Evolutionary conservation across 2,797 vertebrate species (phyloP).

Genomic region (Gymnoscopelus microlampas): DNA sequence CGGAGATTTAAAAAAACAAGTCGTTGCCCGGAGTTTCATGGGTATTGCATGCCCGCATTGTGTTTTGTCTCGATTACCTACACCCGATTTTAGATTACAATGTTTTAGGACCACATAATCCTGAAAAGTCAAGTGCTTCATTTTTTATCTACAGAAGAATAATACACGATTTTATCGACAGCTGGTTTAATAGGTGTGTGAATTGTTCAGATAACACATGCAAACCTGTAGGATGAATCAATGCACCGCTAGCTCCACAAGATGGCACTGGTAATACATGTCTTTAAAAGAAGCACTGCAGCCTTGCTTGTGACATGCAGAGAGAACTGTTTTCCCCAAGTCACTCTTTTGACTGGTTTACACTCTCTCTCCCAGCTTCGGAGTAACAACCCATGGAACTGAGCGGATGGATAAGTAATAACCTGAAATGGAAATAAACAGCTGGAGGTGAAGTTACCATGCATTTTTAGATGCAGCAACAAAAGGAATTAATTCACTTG

Average conservation of each 20-base stretch:
- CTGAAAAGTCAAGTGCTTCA: background rate
- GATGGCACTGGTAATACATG: constrained; percentile 80
- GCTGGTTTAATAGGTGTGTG: constrained; percentile 7
- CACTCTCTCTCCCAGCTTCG: constrained; percentile 45
- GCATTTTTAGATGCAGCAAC: constrained; percentile 72
- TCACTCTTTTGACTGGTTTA: constrained; percentile 71
- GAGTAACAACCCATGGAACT: constrained; percentile 65
- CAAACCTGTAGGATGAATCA: constrained; percentile 8
- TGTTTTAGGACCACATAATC: background rate
- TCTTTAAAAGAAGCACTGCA: constrained; percentile 14
- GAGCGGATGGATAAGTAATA: constrained; percentile 59
- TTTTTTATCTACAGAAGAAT: background rate
- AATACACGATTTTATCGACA: constrained; percentile 25
- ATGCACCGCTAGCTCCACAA: constrained; percentile 51
- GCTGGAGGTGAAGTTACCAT: constrained; percentile 65
- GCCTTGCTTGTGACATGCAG: constrained; percentile 27
- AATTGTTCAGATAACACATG: constrained; percentile 2
- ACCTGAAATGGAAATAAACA: constrained; percentile 77
- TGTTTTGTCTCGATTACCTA: constrained; percentile 28
- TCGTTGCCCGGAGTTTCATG: constrained; percentile 42
- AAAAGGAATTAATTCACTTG: constrained; percentile 69
- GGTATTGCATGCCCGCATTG: constrained; percentile 13
- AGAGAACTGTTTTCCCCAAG: constrained; percentile 54
- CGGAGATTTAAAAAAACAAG: constrained; percentile 36
- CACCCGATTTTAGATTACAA: constrained; percentile 32